phyloP scores from a whole-genome alignment of 2,888 invertebrate genomes.

The Catotricha subobsoleta region DNA sequence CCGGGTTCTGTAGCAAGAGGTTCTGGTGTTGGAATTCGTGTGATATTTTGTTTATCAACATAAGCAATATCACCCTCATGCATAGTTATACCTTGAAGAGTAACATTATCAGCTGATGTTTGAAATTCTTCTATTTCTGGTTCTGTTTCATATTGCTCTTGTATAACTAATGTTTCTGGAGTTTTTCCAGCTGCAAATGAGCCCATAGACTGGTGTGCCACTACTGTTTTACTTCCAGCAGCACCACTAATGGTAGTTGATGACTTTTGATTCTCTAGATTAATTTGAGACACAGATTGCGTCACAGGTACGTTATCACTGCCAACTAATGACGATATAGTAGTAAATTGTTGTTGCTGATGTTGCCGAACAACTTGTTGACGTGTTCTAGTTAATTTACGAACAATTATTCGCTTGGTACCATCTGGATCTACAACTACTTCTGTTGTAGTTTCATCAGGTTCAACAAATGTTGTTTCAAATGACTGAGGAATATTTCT shows the following conservation, averaged over 20 bases:
- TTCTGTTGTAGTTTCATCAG: slow-evolving; percentile 66
- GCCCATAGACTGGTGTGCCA: slow-evolving; percentile 13
- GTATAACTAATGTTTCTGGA: slow-evolving; percentile 18
- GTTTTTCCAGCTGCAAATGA: slow-evolving; percentile 19
- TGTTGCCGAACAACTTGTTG: slow-evolving; percentile 38
- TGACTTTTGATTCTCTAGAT: slow-evolving; percentile 44
- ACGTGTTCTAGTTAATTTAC: slow-evolving; percentile 49
- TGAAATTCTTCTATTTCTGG: slow-evolving; percentile 25
- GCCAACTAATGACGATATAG: slow-evolving; percentile 34
- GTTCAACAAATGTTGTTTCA: slow-evolving; percentile 64
- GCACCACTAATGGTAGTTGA: slow-evolving; percentile 41
- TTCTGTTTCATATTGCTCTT: slow-evolving; percentile 21
- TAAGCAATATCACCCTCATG: slow-evolving; percentile 29
- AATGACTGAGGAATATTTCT: slow-evolving; percentile 58
- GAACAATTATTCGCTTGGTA: slow-evolving; percentile 59
- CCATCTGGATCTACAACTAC: slow-evolving; percentile 63
- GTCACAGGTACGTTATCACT: slow-evolving; percentile 37
- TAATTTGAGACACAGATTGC: slow-evolving; percentile 48
- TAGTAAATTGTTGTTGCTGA: slow-evolving; percentile 38
- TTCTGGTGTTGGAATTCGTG: slow-evolving; percentile 19
- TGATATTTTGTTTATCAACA: slow-evolving; percentile 21
- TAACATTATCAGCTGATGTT: slow-evolving; percentile 15
- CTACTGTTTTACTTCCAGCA: slow-evolving; percentile 27
- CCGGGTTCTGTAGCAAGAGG: slow-evolving; percentile 21
- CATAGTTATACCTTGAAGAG: slow-evolving; percentile 24